phyloP scores from a whole-genome alignment of 2,888 invertebrate species.

The Drosophila paramelanica region DNA sequence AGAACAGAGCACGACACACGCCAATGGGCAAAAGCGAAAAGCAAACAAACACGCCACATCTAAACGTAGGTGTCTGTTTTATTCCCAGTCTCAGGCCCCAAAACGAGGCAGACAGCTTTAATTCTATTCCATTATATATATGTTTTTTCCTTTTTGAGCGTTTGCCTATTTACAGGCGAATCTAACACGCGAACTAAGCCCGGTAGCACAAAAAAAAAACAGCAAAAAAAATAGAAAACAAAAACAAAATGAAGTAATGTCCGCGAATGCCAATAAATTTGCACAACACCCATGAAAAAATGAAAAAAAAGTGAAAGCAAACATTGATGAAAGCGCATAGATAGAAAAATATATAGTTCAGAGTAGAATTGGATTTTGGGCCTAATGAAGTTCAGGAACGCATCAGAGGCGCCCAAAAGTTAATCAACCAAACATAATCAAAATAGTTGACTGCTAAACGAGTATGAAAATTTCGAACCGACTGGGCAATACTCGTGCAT shows the following conservation, averaged over 20 bases:
- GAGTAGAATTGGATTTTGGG: conserved; percentile 20
- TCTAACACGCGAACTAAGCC: conserved; percentile 70
- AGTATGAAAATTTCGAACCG: neutral
- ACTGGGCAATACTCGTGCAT: no score
- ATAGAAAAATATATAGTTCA: conserved; percentile 30
- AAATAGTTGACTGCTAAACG: neutral
- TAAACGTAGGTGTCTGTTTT: conserved; percentile 48
- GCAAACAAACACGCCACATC: conserved; percentile 76
- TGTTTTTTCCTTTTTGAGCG: conserved; percentile 18
- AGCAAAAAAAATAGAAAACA: no score
- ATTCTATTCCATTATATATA: conserved; percentile 41
- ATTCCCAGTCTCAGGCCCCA: conserved; percentile 40
- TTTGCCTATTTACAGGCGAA: conserved; percentile 68
- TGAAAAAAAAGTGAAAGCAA: conserved; percentile 27
- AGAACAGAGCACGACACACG: conserved; percentile 32
- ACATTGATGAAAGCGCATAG: conserved; percentile 41
- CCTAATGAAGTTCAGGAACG: conserved; percentile 12
- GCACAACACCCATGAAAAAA: conserved; percentile 40
- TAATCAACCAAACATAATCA: neutral
- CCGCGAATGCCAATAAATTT: conserved; percentile 72
- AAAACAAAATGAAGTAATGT: conserved; percentile 52
- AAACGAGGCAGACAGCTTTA: conserved; percentile 61
- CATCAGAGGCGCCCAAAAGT: neutral
- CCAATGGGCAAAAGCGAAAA: conserved; percentile 61
- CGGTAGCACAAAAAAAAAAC: conserved; percentile 21